Conservation (phyloP, 2,113 vertebrate species). For the Phasianus colchicus region DNA sequence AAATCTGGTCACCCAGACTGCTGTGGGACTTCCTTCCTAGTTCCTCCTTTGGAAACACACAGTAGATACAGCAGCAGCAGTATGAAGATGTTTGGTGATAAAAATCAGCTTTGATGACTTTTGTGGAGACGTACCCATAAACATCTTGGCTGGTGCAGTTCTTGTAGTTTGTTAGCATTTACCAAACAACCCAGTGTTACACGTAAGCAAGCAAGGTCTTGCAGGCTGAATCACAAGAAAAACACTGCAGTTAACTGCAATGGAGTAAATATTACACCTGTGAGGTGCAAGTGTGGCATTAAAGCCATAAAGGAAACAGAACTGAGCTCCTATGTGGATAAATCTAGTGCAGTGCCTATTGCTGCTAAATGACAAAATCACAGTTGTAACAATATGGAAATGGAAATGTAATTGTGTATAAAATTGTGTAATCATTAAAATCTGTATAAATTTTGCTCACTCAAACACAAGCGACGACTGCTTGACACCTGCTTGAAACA, state of each 20-base stretch:
- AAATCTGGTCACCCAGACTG: not conserved
- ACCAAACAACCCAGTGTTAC: rapidly evolving
- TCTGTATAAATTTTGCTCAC: slow-evolving; percentile 47
- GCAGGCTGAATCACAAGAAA: not conserved
- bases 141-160: not conserved
- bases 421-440: slow-evolving; percentile 59
- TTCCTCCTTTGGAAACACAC: not conserved
- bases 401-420: slow-evolving; percentile 63
- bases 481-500: slow-evolving; percentile 58
- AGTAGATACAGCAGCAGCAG: not conserved
- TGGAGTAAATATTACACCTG: not conserved
- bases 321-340: slow-evolving; percentile 8
- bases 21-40: not conserved
- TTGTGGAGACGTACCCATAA: not conserved
- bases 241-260: not conserved
- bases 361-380: slow-evolving; percentile 39
- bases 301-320: slow-evolving; percentile 22
- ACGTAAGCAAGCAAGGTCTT: rapidly evolving
- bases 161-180: not conserved
- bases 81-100: not conserved
- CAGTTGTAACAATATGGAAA: slow-evolving; percentile 45
- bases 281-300: not conserved
- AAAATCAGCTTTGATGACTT: not conserved
- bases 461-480: slow-evolving; percentile 24
- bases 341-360: slow-evolving; percentile 29